A percentile compares a stretch with the other conserved stretches of the same genome.
Evolutionary conservation across 2,888 invertebrate species (phyloP).

Genomic region (Lingula anatina): DNA sequence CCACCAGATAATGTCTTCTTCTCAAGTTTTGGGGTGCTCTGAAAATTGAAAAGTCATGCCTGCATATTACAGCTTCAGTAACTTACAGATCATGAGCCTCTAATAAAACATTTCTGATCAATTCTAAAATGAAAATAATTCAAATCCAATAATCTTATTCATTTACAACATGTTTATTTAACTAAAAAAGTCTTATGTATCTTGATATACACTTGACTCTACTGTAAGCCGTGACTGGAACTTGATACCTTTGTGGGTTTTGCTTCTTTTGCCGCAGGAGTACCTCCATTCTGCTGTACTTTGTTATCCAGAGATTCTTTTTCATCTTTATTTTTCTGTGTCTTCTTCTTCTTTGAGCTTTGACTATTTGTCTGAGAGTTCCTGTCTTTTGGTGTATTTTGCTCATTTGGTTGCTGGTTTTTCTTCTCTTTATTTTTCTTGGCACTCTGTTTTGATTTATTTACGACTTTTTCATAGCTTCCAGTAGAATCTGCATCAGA

Average conservation of each 20-base stretch:
- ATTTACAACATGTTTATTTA: too few relatives aligned
- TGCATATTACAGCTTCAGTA: too few relatives aligned
- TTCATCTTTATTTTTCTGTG: neutral
- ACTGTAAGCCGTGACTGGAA: too few relatives aligned
- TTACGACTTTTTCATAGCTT: neutral
- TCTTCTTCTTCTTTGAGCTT: constrained; percentile 3
- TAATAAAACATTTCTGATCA: too few relatives aligned
- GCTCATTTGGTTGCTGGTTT: neutral
- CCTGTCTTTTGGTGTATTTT: neutral
- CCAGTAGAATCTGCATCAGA: neutral
- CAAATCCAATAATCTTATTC: too few relatives aligned
- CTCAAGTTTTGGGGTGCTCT: constrained; percentile 19
- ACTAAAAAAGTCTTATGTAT: too few relatives aligned
- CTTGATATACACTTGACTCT: too few relatives aligned
- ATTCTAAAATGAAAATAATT: too few relatives aligned
- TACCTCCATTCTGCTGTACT: too few relatives aligned
- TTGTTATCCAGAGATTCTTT: too few relatives aligned
- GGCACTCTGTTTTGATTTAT: neutral
- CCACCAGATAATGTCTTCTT: constrained; percentile 62
- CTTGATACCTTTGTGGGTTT: neutral
- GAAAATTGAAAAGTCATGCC: constrained; percentile 1
- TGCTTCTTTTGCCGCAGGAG: neutral
- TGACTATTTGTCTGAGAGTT: neutral
- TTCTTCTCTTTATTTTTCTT: neutral
- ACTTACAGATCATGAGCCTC: too few relatives aligned